Base-by-base conservation (phyloP, 2,888 invertebrate species). In the Parnassius glacialis region DNA sequence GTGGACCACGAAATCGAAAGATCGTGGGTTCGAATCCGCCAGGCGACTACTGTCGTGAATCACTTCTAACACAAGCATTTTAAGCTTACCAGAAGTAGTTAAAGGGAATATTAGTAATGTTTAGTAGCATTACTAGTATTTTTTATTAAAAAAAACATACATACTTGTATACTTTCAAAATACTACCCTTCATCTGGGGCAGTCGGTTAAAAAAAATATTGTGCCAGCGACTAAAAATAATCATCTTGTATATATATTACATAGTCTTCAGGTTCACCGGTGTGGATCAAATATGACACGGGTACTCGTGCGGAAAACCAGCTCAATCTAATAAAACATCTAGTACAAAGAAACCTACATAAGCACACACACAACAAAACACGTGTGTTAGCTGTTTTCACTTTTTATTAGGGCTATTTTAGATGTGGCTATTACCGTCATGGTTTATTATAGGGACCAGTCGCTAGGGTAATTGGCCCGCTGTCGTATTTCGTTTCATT, bases 331-430 rank as follows among this genome's bases (percentile, higher is more conserved):
- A 60, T 50, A 60, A 60, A 3, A 13, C 16, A 52, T 58, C 10
- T 58, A 25, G 43, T 51, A 25, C 25, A 44, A 25, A 41, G 50
- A 51, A 51, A 55, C 54, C 60, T 13, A 55, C 41, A 25, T 52
- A 60, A 25, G 41, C 47, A 44, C 13, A 43, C 52, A 59, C 50
- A 50, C 41, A 34, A 48, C 48, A 48, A 55, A 34, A 56, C 56
- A 47, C 57, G 55, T 60, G 59, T 54, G 61, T 62, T 53, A 59
- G 61, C 7, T 13, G 73, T 73, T 78, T 79, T 78, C 77, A 77
- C 78, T 79, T 78, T 78, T 78, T 75, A 78, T 74, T 74, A 75
- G 73, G 72, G 76, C 71, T 73, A 70, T 70, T 74, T 74, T 71
- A 70, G 63, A 66, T 56, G 66, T 62, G 64, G 66, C 67, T 64